phyloP scores from a whole-genome alignment of 1,140 invertebrate species.

The Panagrolaimus sp. region DNA sequence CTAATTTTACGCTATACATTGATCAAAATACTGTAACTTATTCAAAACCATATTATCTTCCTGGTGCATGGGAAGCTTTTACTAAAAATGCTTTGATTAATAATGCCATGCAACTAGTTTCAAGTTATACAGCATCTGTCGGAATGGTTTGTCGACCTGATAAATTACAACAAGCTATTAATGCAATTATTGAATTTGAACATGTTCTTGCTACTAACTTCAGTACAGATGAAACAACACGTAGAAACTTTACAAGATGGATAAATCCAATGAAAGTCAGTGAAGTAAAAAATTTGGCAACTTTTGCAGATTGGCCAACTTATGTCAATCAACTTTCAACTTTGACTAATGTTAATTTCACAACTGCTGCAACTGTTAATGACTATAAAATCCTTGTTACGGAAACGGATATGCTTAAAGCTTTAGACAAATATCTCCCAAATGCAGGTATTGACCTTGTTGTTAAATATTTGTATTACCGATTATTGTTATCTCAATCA shows the following conservation, averaged over 20 bases:
- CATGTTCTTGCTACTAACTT: not conserved
- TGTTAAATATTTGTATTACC: constrained; percentile 4
- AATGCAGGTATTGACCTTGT: not conserved
- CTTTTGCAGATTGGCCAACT: not conserved
- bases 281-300: not conserved
- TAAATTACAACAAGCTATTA: not conserved
- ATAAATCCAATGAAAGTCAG: not conserved
- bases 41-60: not conserved
- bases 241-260: not conserved
- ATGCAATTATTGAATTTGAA: not conserved
- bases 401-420: not conserved
- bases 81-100: not conserved
- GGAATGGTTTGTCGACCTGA: not conserved
- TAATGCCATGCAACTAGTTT: not conserved
- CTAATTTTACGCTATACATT: not conserved
- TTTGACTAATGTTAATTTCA: not conserved
- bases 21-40: constrained; percentile 2
- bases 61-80: not conserved
- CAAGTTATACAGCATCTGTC: not conserved
- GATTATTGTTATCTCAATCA: not conserved
- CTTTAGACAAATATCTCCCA: not conserved
- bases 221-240: constrained; percentile 7
- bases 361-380: not conserved
- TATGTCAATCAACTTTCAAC: not conserved
- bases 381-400: not conserved